Conservation (phyloP, 2,797 vertebrate species). For the Melanotaenia nigrans region DNA sequence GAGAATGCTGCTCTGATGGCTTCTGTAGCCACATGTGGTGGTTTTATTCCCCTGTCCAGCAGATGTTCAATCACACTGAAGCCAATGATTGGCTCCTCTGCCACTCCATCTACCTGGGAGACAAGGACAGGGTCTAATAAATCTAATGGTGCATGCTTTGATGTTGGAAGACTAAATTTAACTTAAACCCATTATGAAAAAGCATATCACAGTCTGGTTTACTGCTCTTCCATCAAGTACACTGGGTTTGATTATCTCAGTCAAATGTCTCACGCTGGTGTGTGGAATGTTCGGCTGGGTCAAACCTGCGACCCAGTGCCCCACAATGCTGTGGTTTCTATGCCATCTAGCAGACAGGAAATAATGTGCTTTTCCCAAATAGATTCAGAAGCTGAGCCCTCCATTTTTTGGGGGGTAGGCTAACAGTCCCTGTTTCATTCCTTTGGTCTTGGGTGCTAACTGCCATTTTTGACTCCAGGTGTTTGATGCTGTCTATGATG, state of each 20-base stretch:
- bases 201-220: conserved; percentile 32
- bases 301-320: no score
- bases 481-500: not conserved
- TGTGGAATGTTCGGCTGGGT: no score
- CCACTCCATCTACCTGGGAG: not conserved
- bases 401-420: conserved; percentile 6
- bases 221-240: conserved; percentile 15
- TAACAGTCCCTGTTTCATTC: not conserved
- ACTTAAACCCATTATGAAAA: conserved; percentile 36
- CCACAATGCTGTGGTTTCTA: not conserved
- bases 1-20: conserved; percentile 3
- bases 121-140: conserved; percentile 13
- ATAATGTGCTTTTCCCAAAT: conserved; percentile 21
- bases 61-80: not conserved
- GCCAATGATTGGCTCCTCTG: not conserved
- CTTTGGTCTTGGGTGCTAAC: not conserved
- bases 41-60: not conserved
- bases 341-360: conserved; percentile 14
- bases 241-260: no score
- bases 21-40: not conserved
- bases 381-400: conserved; percentile 11
- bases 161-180: conserved; percentile 12
- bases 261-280: no score
- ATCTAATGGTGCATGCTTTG: not conserved
- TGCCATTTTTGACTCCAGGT: not conserved